phyloP scores from a whole-genome alignment of 2,797 vertebrate species.

The Mormyrus proboscirostris region DNA sequence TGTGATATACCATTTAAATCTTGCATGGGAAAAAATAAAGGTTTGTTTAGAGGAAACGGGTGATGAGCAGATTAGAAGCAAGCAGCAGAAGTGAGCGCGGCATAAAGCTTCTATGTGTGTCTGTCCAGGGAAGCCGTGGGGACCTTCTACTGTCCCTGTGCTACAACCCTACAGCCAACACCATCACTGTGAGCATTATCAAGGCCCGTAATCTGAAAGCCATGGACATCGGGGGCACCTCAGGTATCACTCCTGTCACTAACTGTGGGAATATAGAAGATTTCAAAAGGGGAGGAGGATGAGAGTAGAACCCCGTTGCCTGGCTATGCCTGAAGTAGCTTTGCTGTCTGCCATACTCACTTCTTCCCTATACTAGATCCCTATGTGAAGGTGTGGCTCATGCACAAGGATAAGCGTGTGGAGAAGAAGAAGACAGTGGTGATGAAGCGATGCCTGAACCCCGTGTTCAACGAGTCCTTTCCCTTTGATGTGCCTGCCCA shows the following conservation, averaged over 20 bases:
- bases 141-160: constrained; percentile 88
- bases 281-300: not conserved
- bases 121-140: constrained; percentile 80
- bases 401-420: constrained; percentile 97
- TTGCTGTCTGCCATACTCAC: not conserved
- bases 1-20: not conserved
- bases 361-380: constrained; percentile 66
- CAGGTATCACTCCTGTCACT: constrained; percentile 64
- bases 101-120: constrained; percentile 32
- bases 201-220: constrained; percentile 99
- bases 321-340: not conserved
- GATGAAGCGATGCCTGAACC: constrained; percentile 97
- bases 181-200: constrained; percentile 97
- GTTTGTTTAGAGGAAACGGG: not conserved
- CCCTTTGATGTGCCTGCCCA: constrained; percentile 94
- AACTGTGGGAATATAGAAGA: not conserved
- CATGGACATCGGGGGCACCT: constrained; percentile 99
- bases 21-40: not conserved
- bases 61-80: not conserved
- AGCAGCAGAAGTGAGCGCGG: not conserved
- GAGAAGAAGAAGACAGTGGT: constrained; percentile 98
- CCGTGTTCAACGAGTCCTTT: constrained; percentile 96
- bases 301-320: not conserved
- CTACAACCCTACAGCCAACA: constrained; percentile 97
- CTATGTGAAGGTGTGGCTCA: constrained; percentile 97